Evolutionary conservation across 2,113 vertebrate species (phyloP), one percentile per base, ranked within the genome.

Genomic region (Channa argus): DNA sequence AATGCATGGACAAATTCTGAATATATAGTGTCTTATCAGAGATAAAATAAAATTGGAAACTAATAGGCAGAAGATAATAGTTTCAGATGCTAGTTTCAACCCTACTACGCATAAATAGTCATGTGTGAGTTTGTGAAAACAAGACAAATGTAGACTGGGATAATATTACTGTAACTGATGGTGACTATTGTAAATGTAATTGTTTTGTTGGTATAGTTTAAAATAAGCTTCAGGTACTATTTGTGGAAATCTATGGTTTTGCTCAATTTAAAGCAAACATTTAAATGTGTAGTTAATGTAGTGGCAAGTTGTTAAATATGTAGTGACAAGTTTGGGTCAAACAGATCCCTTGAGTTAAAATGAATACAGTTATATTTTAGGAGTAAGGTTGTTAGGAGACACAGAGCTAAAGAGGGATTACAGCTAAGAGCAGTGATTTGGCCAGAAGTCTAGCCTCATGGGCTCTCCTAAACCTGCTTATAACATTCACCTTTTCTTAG

Each of bases 331-430:
- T 41, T 41, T 41, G 39, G 39, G 38, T 46, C 11, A 15, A n/a
- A 52, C 34, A 8, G 9, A 62, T 0, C 8, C 34, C 8, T 5
- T 2, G n/a, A 47, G 15, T 38, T 41, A 4, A 38, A 49, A 59
- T 15, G 10, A 7, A 61, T 4, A 5, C 39, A 3, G 49, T 36
- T 54, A 55, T 78, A 41, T 60, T 71, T 74, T 12, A 41, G 45
- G 55, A 36, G 33, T 65, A 33, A 80, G 49, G 51, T 53, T 61
- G 63, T 67, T 52, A 24, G 13, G 8, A 61, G 9, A 69, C 24
- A 46, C 14, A 1, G 12, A 69, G 70, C 73, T 80, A 34, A 52
- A 52, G 67, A 58, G 61, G 84, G 87, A 92, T 92, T 89, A 88
- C 15, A 53, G 83, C 52, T 68, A 58, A 73, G 50, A 77, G 47